phyloP scores from a whole-genome alignment of 2,888 invertebrate genomes.

The Mythimna lalbum region DNA sequence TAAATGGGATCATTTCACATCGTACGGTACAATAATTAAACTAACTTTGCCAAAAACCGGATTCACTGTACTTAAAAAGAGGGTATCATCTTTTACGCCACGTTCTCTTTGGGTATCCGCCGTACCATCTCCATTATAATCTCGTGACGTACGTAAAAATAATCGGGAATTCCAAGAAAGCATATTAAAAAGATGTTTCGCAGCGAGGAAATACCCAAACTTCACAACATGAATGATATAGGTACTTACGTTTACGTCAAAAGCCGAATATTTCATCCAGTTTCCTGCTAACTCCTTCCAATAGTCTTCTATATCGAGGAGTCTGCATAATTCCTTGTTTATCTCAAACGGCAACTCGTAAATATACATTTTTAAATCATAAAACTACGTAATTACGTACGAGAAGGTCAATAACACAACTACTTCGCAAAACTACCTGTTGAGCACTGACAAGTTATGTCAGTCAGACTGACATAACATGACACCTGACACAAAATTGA shows the following conservation, averaged over 20 bases:
- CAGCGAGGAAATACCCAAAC: constrained; percentile 62
- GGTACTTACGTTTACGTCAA: constrained; percentile 89
- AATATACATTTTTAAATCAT: constrained; percentile 88
- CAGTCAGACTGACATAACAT: too few relatives aligned
- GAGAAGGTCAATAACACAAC: constrained; percentile 20
- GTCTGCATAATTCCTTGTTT: constrained; percentile 93
- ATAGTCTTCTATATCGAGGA: constrained; percentile 94
- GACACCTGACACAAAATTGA: constrained; percentile 6
- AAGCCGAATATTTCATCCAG: constrained; percentile 92
- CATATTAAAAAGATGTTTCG: constrained; percentile 45
- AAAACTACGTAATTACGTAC: constrained; percentile 51
- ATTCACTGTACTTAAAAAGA: constrained; percentile 5
- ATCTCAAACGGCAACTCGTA: constrained; percentile 94
- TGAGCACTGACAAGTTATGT: constrained; percentile 46
- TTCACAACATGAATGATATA: constrained; percentile 24
- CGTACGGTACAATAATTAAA: neutral
- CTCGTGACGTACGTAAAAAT: constrained; percentile 39
- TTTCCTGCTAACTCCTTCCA: constrained; percentile 95
- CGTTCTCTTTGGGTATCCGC: neutral
- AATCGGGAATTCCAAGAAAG: constrained; percentile 61
- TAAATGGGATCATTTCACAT: neutral
- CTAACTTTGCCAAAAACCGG: constrained; percentile 9
- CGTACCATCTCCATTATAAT: constrained; percentile 25
- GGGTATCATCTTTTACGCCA: neutral
- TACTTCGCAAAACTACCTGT: constrained; percentile 37